Evolutionary conservation across 2,888 invertebrate species (phyloP).

Genomic region (Ditula angustiorana): DNA sequence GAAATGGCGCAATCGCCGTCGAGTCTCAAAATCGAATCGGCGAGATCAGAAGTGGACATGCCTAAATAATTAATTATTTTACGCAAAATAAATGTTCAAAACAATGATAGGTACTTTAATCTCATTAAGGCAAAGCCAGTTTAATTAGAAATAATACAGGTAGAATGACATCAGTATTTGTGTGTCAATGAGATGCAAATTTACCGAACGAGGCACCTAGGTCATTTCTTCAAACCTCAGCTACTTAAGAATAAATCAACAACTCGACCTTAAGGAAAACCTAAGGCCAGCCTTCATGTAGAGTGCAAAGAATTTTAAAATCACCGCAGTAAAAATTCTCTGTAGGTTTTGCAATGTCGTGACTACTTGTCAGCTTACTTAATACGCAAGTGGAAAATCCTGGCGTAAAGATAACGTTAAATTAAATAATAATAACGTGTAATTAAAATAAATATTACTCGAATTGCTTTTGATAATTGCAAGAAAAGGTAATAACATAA

Average conservation of each 20-base stretch:
- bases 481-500: too few relatives aligned
- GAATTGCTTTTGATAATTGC: too few relatives aligned
- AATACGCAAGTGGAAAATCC: slow-evolving; percentile 15
- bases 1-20: too few relatives aligned
- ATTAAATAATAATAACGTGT: too few relatives aligned
- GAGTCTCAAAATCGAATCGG: too few relatives aligned
- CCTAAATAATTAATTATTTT: too few relatives aligned
- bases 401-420: slow-evolving; percentile 11
- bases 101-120: too few relatives aligned
- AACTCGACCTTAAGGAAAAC: slow-evolving; percentile 27
- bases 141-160: slow-evolving; percentile 9
- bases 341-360: slow-evolving; percentile 19
- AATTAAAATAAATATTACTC: too few relatives aligned
- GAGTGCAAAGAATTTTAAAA: slow-evolving; percentile 34
- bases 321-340: slow-evolving; percentile 7
- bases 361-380: neutral
- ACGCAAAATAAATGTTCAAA: too few relatives aligned
- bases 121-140: too few relatives aligned
- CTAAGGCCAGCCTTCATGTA: slow-evolving; percentile 5
- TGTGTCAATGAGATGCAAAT: slow-evolving; percentile 30
- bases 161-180: slow-evolving; percentile 21
- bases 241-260: slow-evolving; percentile 23
- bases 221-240: slow-evolving; percentile 35
- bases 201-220: slow-evolving; percentile 9
- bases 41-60: too few relatives aligned